phyloP scores from a whole-genome alignment of 2,888 invertebrate genomes.

The Hetaerina titia region DNA sequence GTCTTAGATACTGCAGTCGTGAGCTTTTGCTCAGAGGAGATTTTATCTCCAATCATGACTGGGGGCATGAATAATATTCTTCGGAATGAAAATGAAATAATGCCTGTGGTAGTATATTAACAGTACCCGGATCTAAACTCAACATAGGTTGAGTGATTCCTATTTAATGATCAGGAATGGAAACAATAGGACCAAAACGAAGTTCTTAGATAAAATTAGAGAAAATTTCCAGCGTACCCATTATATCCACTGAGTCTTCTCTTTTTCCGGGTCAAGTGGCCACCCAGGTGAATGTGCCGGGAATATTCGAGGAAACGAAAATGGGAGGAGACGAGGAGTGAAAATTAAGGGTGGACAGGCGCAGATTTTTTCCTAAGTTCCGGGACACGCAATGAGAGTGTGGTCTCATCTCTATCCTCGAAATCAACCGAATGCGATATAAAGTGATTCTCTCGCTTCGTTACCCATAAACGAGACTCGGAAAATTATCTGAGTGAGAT shows the following conservation, averaged over 20 bases:
- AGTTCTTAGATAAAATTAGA: not conserved
- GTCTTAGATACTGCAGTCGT: no score
- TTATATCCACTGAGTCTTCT: not conserved
- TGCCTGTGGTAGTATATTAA: no score
- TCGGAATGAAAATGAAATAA: no score
- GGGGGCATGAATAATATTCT: no score
- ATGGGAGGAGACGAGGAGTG: not conserved
- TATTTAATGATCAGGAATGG: no score
- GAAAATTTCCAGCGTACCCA: not conserved
- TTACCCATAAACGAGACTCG: not conserved
- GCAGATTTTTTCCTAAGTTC: not conserved
- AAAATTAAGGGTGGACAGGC: not conserved
- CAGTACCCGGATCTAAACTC: no score
- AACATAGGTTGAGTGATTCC: no score
- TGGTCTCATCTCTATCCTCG: not conserved
- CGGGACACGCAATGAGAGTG: not conserved
- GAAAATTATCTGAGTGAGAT: not conserved
- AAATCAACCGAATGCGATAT: not conserved
- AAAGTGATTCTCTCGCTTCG: constrained; percentile 3
- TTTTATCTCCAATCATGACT: no score
- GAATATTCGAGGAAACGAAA: not conserved
- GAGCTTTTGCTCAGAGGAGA: no score
- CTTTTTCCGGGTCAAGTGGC: not conserved
- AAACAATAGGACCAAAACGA: no score
- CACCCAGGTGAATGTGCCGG: not conserved